Conservation (phyloP, 2,113 vertebrate genomes). For the Eclectus roratus region DNA sequence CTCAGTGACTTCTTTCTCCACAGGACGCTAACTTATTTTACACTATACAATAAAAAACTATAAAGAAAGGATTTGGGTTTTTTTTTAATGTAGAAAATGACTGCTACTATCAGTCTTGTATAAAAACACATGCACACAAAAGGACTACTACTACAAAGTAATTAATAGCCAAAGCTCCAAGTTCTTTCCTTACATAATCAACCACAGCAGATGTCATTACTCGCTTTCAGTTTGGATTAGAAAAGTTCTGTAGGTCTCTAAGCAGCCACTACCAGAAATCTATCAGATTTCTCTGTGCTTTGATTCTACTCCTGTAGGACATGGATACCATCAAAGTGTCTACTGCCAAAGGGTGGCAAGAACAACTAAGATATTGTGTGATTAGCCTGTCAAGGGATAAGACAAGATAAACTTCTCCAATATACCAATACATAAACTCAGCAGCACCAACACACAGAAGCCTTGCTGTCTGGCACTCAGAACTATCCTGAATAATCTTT, state of each 20-base stretch:
- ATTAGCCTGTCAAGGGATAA: background rate
- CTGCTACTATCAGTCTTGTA: background rate
- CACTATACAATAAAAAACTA: background rate
- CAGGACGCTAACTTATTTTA: background rate
- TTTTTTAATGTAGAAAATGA: background rate
- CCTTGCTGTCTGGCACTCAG: background rate
- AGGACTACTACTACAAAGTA: background rate
- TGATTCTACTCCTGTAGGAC: background rate
- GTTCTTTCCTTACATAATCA: background rate
- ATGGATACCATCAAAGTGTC: background rate
- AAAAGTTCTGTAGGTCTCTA: conserved; percentile 7
- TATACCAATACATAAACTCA: background rate
- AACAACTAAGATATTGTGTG: background rate
- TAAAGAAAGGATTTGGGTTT: background rate
- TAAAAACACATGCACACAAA: background rate
- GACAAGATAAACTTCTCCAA: background rate
- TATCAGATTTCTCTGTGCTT: background rate
- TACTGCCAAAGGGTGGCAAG: background rate
- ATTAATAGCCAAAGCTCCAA: conserved; percentile 17
- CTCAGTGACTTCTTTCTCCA: background rate
- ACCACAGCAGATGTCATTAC: background rate
- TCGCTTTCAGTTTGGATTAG: conserved; percentile 18
- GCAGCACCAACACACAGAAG: background rate
- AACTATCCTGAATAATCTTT: background rate
- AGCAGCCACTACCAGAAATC: background rate